Conservation (phyloP, 2,888 invertebrate species). For the Drosophila tripunctata region DNA sequence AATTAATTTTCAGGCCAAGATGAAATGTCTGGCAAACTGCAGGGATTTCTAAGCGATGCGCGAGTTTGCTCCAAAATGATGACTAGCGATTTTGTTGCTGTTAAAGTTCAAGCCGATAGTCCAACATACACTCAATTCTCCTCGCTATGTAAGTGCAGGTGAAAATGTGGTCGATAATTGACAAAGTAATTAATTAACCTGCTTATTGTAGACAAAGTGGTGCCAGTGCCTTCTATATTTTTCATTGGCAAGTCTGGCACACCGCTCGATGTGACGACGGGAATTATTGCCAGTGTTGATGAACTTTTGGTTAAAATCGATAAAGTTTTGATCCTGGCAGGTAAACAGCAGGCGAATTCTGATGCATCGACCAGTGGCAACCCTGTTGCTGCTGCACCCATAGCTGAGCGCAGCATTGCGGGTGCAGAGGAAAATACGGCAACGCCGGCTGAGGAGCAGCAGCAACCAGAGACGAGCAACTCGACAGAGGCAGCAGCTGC, state of each 20-base stretch:
- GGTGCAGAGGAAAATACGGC: slow-evolving; percentile 32
- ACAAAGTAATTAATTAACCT: neutral
- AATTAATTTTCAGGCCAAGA: slow-evolving; percentile 87
- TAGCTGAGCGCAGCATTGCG: slow-evolving; percentile 43
- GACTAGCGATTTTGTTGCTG: slow-evolving; percentile 89
- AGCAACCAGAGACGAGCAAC: neutral
- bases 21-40: slow-evolving; percentile 88
- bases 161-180: neutral
- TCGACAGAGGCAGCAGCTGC: too few species aligned
- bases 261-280: slow-evolving; percentile 91
- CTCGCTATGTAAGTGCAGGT: slow-evolving; percentile 61
- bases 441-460: neutral
- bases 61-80: slow-evolving; percentile 87
- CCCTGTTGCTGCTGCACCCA: too few species aligned
- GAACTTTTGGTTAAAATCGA: slow-evolving; percentile 88
- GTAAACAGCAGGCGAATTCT: slow-evolving; percentile 26
- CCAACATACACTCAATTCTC: slow-evolving; percentile 89
- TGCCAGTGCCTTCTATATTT: slow-evolving; percentile 92
- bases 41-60: slow-evolving; percentile 87
- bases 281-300: slow-evolving; percentile 86
- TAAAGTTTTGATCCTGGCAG: slow-evolving; percentile 84
- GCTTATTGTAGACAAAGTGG: slow-evolving; percentile 88
- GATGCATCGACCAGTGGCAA: neutral
- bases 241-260: slow-evolving; percentile 93
- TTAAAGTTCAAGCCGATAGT: slow-evolving; percentile 90